A percentile compares a stretch with the other conserved stretches of the same genome.
Conservation (phyloP, 1,140 invertebrate genomes). For the Panulirus ornatus region DNA sequence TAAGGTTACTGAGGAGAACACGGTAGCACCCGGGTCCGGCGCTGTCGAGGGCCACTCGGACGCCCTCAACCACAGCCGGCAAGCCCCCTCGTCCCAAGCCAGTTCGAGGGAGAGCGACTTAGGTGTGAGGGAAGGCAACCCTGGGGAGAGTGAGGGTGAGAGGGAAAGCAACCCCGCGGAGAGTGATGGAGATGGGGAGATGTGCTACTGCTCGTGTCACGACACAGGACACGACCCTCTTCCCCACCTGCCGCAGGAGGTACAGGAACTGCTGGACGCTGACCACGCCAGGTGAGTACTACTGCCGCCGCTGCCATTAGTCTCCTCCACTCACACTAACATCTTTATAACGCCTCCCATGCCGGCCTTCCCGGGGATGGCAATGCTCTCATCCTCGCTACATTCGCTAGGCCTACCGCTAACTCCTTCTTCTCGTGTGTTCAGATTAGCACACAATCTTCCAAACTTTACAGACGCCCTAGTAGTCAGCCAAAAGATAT, state of each 20-base stretch:
- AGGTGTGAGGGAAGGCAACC: not conserved
- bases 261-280: constrained; percentile 60
- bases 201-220: constrained; percentile 54
- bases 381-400: too few species aligned
- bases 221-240: constrained; percentile 6
- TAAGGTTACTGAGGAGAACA: not conserved
- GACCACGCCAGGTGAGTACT: constrained; percentile 58
- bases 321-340: not conserved
- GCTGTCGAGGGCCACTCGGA: not conserved
- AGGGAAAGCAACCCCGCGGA: not conserved
- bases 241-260: constrained; percentile 52
- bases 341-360: too few species aligned
- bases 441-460: too few species aligned
- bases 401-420: too few species aligned
- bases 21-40: not conserved
- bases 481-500: too few species aligned
- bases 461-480: too few species aligned
- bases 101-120: not conserved
- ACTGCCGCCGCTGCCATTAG: not conserved
- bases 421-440: too few species aligned
- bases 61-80: not conserved
- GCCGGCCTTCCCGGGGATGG: too few species aligned
- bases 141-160: not conserved
- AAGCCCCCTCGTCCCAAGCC: too few species aligned
- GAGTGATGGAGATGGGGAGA: constrained; percentile 16